Evolutionary conservation across 35 echinoderm and acorn worm species (phyloP).

Genomic region (Ptychodera flava): DNA sequence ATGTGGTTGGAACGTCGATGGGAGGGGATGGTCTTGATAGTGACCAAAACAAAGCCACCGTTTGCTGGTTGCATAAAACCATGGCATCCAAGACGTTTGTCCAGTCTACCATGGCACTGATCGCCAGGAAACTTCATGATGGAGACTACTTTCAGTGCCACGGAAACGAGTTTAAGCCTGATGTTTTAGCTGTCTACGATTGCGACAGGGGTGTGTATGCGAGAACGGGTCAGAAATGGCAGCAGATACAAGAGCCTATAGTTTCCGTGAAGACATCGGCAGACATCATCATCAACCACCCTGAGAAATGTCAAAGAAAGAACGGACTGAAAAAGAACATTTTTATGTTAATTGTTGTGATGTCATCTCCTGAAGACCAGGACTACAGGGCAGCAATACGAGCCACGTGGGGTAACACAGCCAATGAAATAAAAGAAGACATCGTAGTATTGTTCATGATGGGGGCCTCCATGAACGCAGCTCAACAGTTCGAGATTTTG

Average conservation of each 20-base stretch:
- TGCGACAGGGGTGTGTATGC: neutral
- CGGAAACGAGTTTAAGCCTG: neutral
- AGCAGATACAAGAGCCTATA: neutral
- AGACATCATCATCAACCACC: neutral
- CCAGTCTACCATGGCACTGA: neutral
- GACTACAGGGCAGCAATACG: neutral
- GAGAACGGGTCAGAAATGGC: neutral
- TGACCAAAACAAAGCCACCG: neutral
- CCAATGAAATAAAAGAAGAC: neutral
- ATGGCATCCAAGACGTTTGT: neutral
- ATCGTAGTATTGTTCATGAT: neutral
- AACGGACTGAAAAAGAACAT: neutral
- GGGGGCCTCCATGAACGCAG: neutral
- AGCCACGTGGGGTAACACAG: neutral
- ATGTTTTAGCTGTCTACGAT: neutral
- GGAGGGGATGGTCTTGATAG: neutral
- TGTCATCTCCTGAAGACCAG: neutral
- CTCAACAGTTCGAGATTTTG: neutral
- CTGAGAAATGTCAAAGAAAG: neutral
- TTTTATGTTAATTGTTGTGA: neutral
- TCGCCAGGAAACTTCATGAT: neutral
- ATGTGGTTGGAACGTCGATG: neutral
- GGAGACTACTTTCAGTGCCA: neutral
- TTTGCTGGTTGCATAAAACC: neutral
- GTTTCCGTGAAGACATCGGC: neutral